Percentiles rank a stretch among this genome's conserved stretches.
These are phyloP conservation scores for Antedon bifida DNA, from an alignment of 35 echinoderm and acorn worm genomes.

Conservation along the genomic window DNA sequence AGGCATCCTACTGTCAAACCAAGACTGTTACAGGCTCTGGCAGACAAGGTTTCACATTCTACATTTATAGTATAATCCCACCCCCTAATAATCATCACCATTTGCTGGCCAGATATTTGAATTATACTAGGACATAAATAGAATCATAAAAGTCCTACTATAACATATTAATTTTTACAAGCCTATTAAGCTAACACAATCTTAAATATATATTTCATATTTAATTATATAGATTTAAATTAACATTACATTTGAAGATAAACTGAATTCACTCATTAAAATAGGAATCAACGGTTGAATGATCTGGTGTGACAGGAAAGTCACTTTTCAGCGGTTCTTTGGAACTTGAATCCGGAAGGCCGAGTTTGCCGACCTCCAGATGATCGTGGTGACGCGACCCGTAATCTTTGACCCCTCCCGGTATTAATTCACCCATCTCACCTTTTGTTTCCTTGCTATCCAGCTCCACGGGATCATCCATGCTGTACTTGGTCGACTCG, in stretches of 20 bases:
- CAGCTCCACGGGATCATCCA: neutral
- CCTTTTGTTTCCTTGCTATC: constrained; percentile 11
- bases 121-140: too few relatives aligned
- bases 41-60: too few relatives aligned
- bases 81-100: too few relatives aligned
- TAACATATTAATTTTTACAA: too few relatives aligned
- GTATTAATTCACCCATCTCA: constrained; percentile 18
- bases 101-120: too few relatives aligned
- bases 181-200: too few relatives aligned
- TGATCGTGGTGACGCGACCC: neutral
- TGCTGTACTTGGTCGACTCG: neutral
- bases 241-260: neutral
- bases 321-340: constrained; percentile 76
- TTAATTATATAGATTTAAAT: neutral
- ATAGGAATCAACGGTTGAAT: constrained; percentile 6
- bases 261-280: neutral
- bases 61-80: too few relatives aligned
- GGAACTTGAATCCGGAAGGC: constrained; percentile 57
- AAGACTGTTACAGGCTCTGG: too few relatives aligned
- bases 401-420: neutral
- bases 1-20: too few relatives aligned
- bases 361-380: constrained; percentile 51
- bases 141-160: too few relatives aligned
- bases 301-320: constrained; percentile 8
- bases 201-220: too few relatives aligned